phyloP scores from a whole-genome alignment of 2,113 vertebrate genomes.

The Pipa parva region DNA sequence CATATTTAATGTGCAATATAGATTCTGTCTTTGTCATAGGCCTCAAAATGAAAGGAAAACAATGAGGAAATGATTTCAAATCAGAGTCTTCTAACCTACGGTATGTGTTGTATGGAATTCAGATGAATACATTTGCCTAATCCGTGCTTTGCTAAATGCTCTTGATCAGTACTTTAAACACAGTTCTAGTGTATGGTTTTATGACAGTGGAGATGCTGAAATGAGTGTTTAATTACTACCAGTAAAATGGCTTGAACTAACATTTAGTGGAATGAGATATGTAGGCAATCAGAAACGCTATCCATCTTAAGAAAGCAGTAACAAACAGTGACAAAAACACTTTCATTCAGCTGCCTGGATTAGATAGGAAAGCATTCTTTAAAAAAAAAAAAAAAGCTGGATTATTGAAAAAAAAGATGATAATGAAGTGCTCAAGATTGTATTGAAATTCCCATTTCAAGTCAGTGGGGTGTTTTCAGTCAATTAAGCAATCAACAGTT shows the following conservation, averaged over 20 bases:
- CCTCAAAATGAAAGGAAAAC: too few relatives aligned
- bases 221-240: slow-evolving; percentile 32
- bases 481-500: slow-evolving; percentile 35
- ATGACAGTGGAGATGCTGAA: slow-evolving; percentile 16
- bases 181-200: slow-evolving; percentile 13
- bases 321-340: neutral
- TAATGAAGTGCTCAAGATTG: slow-evolving; percentile 42
- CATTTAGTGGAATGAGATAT: slow-evolving; percentile 6
- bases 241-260: slow-evolving; percentile 24
- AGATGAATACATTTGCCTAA: too few relatives aligned
- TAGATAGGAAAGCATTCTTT: slow-evolving; percentile 9
- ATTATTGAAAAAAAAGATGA: slow-evolving; percentile 34
- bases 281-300: neutral
- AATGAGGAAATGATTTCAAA: too few relatives aligned
- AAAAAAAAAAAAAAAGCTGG: slow-evolving; percentile 12
- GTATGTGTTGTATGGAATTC: too few relatives aligned
- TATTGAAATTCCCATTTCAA: slow-evolving; percentile 23
- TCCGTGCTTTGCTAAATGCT: neutral
- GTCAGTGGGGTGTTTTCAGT: slow-evolving; percentile 32
- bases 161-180: neutral
- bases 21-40: too few relatives aligned
- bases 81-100: too few relatives aligned
- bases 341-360: slow-evolving; percentile 9
- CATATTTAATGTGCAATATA: too few relatives aligned
- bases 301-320: slow-evolving; percentile 35